Evolutionary conservation across 2,797 vertebrate species (phyloP).

Genomic region (Mycteria americana): DNA sequence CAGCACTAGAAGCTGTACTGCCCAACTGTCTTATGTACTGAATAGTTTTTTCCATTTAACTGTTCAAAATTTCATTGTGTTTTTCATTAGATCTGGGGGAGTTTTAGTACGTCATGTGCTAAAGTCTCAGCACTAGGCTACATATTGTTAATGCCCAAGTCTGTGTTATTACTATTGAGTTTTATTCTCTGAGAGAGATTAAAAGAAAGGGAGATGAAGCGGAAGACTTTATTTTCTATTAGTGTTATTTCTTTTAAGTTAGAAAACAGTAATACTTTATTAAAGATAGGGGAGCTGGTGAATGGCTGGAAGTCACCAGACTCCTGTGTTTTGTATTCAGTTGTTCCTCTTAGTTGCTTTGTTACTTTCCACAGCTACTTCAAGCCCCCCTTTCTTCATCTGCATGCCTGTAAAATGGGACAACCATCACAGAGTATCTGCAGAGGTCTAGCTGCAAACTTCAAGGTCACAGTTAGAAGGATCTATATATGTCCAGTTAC

Average conservation of each 20-base stretch:
- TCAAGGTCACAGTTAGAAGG: not conserved
- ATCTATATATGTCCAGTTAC: not conserved
- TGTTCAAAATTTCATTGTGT: slow-evolving; percentile 54
- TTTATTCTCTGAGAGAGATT: slow-evolving; percentile 24
- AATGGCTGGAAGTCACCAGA: not conserved
- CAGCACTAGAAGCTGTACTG: not conserved
- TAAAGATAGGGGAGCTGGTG: not conserved
- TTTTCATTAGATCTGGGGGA: slow-evolving; percentile 59
- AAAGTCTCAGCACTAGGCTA: not conserved
- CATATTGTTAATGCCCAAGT: slow-evolving; percentile 33
- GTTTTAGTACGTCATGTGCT: slow-evolving; percentile 24
- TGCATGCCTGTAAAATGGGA: not conserved
- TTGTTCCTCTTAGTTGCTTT: not conserved
- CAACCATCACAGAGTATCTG: not conserved
- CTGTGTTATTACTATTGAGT: not conserved
- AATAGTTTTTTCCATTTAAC: slow-evolving; percentile 20
- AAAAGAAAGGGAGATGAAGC: not conserved
- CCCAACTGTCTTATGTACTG: not conserved
- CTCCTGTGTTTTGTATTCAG: not conserved
- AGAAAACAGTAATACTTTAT: slow-evolving; percentile 17
- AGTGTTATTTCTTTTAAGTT: not conserved
- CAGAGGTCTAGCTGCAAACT: not conserved
- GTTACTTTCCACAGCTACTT: not conserved
- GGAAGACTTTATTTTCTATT: slow-evolving; percentile 24
- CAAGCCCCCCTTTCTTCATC: not conserved